Base-by-base conservation (phyloP, 2,888 invertebrate genomes). In the Macropis europaea region DNA sequence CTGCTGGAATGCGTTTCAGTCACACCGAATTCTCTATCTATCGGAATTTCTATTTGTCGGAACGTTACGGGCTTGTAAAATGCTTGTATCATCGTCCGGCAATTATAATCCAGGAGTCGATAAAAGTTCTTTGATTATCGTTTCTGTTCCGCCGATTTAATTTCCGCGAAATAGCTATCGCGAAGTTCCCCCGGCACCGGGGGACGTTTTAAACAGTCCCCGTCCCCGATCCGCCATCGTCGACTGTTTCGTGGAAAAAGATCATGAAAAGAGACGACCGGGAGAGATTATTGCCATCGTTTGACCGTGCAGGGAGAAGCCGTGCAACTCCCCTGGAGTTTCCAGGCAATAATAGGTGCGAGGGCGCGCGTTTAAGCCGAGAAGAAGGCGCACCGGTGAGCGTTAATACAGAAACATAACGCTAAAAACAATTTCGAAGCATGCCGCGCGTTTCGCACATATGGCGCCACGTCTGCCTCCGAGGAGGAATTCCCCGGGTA, bases 371-470 rank as follows among this genome's bases (percentile, higher is more conserved):
- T 53, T 63, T 64, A 48, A 62, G 42, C 32, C 43, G 19, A 24
- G 52, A 69, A 54, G 66, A 66, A 45, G 59, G 67, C 53, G 64
- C 76, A 70, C 79, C 78, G 72, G 79, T n/a, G 67, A 77, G 82
- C 83, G 84, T 84, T 84, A 84, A 84, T 84, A 82, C 78, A 71
- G 71, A 83, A 81, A 84, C 83, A 84, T 82, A 82, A 84, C 77
- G 80, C 57, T 62, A 70, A 69, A 73, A 77, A 79, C 77, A 75
- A 71, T 74, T 73, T 67, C 69, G 53, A 59, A 54, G 52, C 32
- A 63, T 43, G 62, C 57, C 53, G 50, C 53, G 77, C 78, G 73
- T 78, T 76, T 76, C 68, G 69, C 66, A 67, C 80, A 81, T 48
- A 77, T 81, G 80, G 78, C 54, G 72, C 73, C 76, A 47, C 69